Conservation (phyloP, 2,113 vertebrate species). For the Mastomys natalensis region DNA sequence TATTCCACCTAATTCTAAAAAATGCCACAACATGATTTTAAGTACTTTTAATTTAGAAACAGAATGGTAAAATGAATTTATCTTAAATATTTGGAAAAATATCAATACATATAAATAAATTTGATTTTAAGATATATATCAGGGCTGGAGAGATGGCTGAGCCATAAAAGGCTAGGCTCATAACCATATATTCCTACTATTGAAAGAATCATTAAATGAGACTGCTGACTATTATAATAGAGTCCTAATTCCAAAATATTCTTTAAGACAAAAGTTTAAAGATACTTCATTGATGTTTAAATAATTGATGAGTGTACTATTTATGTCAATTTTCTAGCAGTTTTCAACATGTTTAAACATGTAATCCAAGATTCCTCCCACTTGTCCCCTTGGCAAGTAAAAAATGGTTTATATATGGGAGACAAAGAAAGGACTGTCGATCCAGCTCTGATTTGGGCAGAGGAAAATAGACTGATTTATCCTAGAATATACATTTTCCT, state of each 20-base stretch:
- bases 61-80: not conserved
- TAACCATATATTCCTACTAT: not conserved
- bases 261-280: not conserved
- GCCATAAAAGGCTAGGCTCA: too few relatives aligned
- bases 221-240: not conserved
- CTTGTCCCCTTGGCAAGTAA: not conserved
- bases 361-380: not conserved
- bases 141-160: too few relatives aligned
- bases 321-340: not conserved
- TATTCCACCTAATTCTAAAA: not conserved
- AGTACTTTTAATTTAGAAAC: not conserved
- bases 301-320: not conserved
- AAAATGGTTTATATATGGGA: not conserved
- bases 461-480: not conserved
- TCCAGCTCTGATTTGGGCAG: not conserved
- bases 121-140: not conserved
- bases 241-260: not conserved
- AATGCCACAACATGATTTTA: not conserved
- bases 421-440: not conserved
- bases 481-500: conserved; percentile 28
- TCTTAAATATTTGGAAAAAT: not conserved
- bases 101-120: not conserved
- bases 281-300: not conserved
- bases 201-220: conserved; percentile 9
- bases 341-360: conserved; percentile 3